Conservation (phyloP, 2,113 vertebrate species). For the Mesembrinibis cayennensis region DNA sequence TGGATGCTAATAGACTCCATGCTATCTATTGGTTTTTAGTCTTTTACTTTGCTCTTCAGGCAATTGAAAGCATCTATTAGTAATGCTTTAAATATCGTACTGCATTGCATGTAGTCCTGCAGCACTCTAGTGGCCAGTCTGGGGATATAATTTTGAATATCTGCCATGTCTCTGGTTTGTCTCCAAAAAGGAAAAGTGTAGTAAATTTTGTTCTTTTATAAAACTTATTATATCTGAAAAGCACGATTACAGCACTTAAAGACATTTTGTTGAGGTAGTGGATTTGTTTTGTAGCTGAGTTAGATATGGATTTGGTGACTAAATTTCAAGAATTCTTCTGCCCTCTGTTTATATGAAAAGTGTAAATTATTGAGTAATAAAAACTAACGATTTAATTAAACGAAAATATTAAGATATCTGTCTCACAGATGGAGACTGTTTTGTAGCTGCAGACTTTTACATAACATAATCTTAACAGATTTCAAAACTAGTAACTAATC, state of each 20-base stretch:
- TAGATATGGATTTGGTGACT: neutral
- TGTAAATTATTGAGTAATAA: neutral
- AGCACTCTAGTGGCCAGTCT: slow-evolving; percentile 56
- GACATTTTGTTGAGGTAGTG: neutral
- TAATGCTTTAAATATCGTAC: neutral
- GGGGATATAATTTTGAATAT: neutral
- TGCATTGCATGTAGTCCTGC: neutral
- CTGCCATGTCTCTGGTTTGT: neutral
- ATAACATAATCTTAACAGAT: neutral
- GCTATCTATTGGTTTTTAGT: neutral
- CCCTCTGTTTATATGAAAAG: neutral
- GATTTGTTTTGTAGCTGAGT: neutral
- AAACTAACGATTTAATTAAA: neutral
- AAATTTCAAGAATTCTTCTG: neutral
- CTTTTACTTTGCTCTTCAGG: neutral
- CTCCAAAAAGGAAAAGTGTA: neutral
- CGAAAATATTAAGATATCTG: neutral
- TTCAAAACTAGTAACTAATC: neutral
- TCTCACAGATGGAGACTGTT: neutral
- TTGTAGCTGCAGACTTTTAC: neutral
- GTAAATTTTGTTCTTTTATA: neutral
- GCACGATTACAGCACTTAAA: neutral
- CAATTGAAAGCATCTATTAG: neutral
- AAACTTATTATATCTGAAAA: neutral
- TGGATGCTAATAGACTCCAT: neutral